A percentile compares a stretch with the other conserved stretches of the same genome.
These are phyloP conservation scores for Callopanchax toddi DNA, from an alignment of 2,113 vertebrate species.

Conservation along the genomic window DNA sequence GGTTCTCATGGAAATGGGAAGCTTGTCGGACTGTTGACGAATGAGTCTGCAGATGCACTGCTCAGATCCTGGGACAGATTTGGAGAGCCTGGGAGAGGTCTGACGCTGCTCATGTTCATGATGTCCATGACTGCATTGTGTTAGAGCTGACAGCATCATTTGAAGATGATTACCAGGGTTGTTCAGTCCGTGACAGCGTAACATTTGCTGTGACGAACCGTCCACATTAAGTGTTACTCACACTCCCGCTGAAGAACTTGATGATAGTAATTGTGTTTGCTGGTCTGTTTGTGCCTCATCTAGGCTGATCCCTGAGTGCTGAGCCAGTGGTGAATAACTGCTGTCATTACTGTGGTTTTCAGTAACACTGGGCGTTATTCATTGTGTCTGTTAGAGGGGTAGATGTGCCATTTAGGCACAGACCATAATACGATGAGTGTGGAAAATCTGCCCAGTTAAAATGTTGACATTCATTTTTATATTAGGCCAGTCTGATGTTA, in stretches of 20 bases:
- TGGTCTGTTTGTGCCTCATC: conserved; percentile 3
- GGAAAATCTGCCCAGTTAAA: too few relatives aligned
- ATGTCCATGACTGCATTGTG: neutral
- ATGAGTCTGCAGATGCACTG: conserved; percentile 37
- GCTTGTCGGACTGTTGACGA: conserved; percentile 24
- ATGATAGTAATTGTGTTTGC: neutral
- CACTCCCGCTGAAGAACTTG: neutral
- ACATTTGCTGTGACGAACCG: neutral
- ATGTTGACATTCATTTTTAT: neutral
- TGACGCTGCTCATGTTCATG: neutral
- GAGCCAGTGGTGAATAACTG: neutral
- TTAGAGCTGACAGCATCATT: conserved; percentile 7
- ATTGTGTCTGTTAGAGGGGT: neutral
- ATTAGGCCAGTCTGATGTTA: neutral
- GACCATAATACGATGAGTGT: too few relatives aligned
- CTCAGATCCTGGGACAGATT: conserved; percentile 47
- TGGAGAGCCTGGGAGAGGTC: conserved; percentile 27
- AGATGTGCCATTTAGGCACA: neutral
- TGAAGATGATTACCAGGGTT: neutral
- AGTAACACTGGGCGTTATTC: conserved; percentile 1
- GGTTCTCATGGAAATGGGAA: conserved; percentile 52
- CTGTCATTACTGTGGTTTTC: neutral
- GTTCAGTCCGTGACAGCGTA: neutral
- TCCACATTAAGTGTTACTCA: neutral
- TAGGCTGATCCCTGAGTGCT: neutral